These are phyloP conservation scores for Pteropus alecto DNA, from an alignment of 2,113 vertebrate species.

Conservation along the genomic window DNA sequence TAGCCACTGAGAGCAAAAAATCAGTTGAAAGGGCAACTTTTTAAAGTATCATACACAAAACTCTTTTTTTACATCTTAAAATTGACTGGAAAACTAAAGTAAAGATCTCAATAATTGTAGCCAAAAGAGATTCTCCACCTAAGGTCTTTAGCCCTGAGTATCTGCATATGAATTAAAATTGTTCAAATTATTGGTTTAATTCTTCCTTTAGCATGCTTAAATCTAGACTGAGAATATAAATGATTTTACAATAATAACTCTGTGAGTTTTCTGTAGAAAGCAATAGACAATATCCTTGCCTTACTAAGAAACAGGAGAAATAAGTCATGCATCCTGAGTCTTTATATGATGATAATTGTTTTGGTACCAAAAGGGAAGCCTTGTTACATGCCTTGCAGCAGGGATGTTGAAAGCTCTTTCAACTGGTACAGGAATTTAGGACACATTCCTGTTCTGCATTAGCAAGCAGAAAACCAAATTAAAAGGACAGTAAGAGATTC, in stretches of 20 bases:
- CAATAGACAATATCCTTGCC: background rate
- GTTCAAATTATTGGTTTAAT: background rate
- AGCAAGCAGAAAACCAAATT: constrained; percentile 60
- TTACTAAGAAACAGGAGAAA: background rate
- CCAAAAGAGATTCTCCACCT: background rate
- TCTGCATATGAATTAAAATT: background rate
- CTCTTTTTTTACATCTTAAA: background rate
- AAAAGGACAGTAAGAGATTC: constrained; percentile 46
- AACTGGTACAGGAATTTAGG: constrained; percentile 66
- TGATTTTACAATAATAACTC: background rate
- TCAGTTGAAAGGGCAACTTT: background rate
- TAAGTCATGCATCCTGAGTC: background rate
- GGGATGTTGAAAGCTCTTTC: constrained; percentile 41
- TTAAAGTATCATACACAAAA: background rate
- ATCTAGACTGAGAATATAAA: constrained; percentile 25
- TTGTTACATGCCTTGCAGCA: background rate
- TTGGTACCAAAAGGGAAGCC: background rate
- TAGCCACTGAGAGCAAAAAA: background rate
- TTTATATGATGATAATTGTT: background rate
- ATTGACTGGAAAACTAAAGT: background rate
- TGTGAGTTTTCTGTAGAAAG: background rate
- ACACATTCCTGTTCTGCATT: constrained; percentile 60
- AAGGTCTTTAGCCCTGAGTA: background rate
- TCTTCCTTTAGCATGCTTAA: constrained; percentile 5
- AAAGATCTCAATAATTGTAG: background rate